Evolutionary conservation across 1,140 invertebrate genomes (phyloP), one percentile per base, ranked within the genome.

Genomic region (Fopius arisanus): DNA sequence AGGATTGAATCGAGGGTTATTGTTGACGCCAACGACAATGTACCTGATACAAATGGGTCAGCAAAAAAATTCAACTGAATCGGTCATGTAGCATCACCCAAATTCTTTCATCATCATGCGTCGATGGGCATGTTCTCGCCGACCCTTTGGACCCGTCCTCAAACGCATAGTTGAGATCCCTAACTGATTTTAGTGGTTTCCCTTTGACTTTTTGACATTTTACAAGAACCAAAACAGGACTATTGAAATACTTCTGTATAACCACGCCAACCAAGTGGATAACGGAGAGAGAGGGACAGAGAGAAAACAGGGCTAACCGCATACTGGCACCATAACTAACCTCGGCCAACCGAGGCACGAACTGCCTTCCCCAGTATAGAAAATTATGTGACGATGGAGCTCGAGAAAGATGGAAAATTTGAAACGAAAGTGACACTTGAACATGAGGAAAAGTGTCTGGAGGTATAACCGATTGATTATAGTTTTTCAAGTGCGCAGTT

Each of bases 161-260:
- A 67, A 72, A 74, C 79, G 23, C 81, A 87, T 86, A 87, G 87
- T 88, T 88, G 84, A 87, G 85, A 87, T 86, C 84, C 86, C 84
- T 86, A 86, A 87, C 85, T 85, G 86, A 87, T 88, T 88, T 87
- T 86, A 86, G 86, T 88, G 85, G 85, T 86, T 88, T 88, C 82
- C 78, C 84, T 87, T 87, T 86, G 86, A 86, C 86, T 87, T 88
- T 62, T 88, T 84, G 86, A 88, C 85, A 79, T 87, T 82, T 87
- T 86, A 86, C 84, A 87, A 85, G 85, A 82, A 81, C 84, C 86
- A 80, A 87, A 31, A 16, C 29, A 31, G 83, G 85, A 78, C 81
- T 83, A 86, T 86, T 87, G 82, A 83, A 86, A 87, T 88, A 87
- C 82, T 87, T 86, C 80, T 85, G 84, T 33, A 31, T 14, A 65